phyloP scores from a whole-genome alignment of 2,888 invertebrate genomes.

The Lycocerus yunnanus region DNA sequence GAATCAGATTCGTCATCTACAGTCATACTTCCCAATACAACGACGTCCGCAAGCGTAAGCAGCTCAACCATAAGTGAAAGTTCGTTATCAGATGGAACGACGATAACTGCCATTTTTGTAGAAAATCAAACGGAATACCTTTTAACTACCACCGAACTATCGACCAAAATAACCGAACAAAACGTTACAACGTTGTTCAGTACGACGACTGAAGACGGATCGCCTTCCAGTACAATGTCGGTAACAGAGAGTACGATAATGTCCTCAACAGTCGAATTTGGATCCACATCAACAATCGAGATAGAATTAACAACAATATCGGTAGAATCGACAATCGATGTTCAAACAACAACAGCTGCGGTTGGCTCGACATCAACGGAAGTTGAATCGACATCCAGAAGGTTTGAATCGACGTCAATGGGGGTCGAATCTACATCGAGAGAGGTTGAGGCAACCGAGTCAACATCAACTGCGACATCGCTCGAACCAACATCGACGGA shows the following conservation, averaged over 20 bases:
- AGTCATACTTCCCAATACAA: neutral
- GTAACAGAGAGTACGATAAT: slow-evolving; percentile 51
- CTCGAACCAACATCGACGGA: neutral
- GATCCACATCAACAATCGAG: slow-evolving; percentile 13
- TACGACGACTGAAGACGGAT: slow-evolving; percentile 27
- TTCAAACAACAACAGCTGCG: neutral
- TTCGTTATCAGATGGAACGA: slow-evolving; percentile 12
- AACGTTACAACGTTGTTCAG: neutral
- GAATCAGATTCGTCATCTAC: slow-evolving; percentile 19
- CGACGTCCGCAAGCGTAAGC: neutral
- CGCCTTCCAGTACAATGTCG: slow-evolving; percentile 33
- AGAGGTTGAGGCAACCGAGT: neutral
- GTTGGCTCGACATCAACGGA: neutral
- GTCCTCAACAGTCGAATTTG: slow-evolving; percentile 43
- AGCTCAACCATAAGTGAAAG: neutral
- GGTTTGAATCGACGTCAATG: neutral
- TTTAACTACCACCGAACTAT: neutral
- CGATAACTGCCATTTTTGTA: slow-evolving; percentile 11
- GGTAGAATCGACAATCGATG: neutral
- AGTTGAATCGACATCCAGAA: neutral
- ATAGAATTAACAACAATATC: neutral
- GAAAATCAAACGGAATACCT: neutral
- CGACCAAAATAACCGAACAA: neutral
- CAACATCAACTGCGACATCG: neutral
- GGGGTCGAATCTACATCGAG: neutral